A percentile compares a stretch with the other conserved stretches of the same genome.
phyloP scores from a whole-genome alignment of 2,888 invertebrate species.

The Meandrusa payeni region DNA sequence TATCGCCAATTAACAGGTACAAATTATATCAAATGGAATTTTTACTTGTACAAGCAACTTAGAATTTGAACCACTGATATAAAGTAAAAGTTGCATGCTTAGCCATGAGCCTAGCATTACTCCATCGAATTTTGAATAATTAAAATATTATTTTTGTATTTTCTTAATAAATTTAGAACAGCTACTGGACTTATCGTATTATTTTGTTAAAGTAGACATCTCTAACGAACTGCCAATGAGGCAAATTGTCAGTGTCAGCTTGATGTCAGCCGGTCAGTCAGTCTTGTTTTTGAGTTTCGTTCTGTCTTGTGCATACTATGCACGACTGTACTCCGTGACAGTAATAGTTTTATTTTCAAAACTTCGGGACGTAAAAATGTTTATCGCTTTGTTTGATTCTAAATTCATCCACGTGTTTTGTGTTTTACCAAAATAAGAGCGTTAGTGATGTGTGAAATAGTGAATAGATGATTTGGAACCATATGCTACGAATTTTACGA shows the following conservation, averaged over 20 bases:
- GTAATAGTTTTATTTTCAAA: conserved; percentile 38
- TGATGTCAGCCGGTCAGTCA: too few species aligned
- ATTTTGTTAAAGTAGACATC: conserved; percentile 10
- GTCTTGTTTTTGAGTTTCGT: conserved; percentile 52
- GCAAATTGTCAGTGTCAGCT: conserved; percentile 30
- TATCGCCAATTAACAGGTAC: too few species aligned
- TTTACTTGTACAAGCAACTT: too few species aligned
- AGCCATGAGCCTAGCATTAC: too few species aligned
- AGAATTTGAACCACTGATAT: too few species aligned
- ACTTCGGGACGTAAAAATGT: conserved; percentile 30
- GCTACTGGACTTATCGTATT: not conserved
- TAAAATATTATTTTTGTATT: too few species aligned
- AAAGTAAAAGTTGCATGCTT: too few species aligned
- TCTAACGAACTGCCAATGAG: conserved; percentile 7
- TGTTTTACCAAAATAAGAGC: conserved; percentile 43
- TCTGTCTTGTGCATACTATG: conserved; percentile 40
- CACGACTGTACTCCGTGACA: conserved; percentile 51
- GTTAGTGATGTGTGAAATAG: conserved; percentile 61
- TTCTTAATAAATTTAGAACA: too few species aligned
- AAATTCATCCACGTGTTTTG: conserved; percentile 39
- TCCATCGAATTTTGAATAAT: too few species aligned
- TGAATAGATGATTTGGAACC: conserved; percentile 71
- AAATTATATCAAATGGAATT: too few species aligned
- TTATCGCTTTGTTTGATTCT: conserved; percentile 31
- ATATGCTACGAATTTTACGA: conserved; percentile 65